A percentile compares a stretch with the other conserved stretches of the same genome.
Evolutionary conservation across 2,797 vertebrate genomes (phyloP).

Genomic region (Xerus rutilus): DNA sequence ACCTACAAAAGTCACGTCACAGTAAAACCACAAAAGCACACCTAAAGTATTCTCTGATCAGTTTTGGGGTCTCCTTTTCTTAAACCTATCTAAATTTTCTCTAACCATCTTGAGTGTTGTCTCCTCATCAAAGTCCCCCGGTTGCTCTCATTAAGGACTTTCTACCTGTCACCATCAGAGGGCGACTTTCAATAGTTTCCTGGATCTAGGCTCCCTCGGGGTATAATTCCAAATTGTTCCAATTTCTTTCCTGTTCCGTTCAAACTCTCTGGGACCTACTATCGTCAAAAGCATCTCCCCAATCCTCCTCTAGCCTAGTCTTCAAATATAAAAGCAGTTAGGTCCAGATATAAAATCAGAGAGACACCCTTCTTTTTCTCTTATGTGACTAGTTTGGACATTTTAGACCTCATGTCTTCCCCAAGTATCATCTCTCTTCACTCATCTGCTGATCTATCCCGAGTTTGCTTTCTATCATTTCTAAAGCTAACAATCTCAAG

Average conservation of each 20-base stretch:
- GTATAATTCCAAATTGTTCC: slow-evolving; percentile 69
- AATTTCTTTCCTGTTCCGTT: slow-evolving; percentile 47
- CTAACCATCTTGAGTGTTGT: neutral
- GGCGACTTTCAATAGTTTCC: slow-evolving; percentile 79
- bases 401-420: slow-evolving; percentile 12
- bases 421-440: neutral
- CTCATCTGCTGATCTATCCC: neutral
- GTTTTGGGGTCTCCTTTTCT: neutral
- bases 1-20: neutral
- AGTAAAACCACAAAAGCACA: neutral
- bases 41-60: neutral
- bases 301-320: neutral
- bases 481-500: neutral
- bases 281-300: neutral
- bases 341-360: neutral
- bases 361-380: neutral
- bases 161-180: slow-evolving; percentile 75
- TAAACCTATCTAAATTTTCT: neutral
- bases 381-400: neutral
- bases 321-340: slow-evolving; percentile 3
- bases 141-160: slow-evolving; percentile 53
- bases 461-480: slow-evolving; percentile 22
- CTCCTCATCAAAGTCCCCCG: neutral
- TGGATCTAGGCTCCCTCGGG: slow-evolving; percentile 65
- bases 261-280: slow-evolving; percentile 30